Evolutionary conservation across 2,797 vertebrate genomes (phyloP), one percentile per base, ranked within the genome.

Genomic region (Leontocebus nigricollis): DNA sequence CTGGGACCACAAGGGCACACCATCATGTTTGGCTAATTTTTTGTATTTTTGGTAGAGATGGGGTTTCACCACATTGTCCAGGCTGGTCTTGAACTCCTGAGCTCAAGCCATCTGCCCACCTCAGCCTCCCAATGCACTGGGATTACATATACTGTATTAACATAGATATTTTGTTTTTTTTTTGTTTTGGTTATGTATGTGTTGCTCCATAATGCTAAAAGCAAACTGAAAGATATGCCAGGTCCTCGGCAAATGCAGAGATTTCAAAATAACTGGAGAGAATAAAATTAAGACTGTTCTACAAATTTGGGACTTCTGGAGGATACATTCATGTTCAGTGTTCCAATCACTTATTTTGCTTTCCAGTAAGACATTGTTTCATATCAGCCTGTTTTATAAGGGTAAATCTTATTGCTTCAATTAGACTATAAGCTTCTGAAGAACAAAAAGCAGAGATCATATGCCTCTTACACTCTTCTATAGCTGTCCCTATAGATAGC

Each of bases 401-500:
- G 73, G 27, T 70, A n/a, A 48, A 67, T 75, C 61, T 82, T 72
- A 36, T 57, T 44, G 26, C 61, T 46, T 93, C 44, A 80, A 55
- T 26, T 61, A 93, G 22, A 92, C 50, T 48, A n/a, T 14, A 77
- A 81, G 46, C n/a, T 70, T 92, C 67, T 76, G 36, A 55, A 85
- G 89, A 83, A 87, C 77, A 95, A 96, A 86, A 92, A 93, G 70
- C 39, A 90, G 14, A 57, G 22, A 36, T 73, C 88, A 52, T 5
- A 57, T 3, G 14, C 36, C 27, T 82, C 76, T 79, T 39, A 44
- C 11, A 55, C 27, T 82, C 76, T 75, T 39, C 39, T 11, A 55
- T 13, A 85, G 41, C 59, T 92, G 83, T 67, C 48, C 55, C 50
- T n/a, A 24, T 8, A 67, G 33, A 72, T 59, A 89, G 88, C 52